Conservation (phyloP, 2,113 vertebrate genomes). For the Nothoprocta pentlandii region DNA sequence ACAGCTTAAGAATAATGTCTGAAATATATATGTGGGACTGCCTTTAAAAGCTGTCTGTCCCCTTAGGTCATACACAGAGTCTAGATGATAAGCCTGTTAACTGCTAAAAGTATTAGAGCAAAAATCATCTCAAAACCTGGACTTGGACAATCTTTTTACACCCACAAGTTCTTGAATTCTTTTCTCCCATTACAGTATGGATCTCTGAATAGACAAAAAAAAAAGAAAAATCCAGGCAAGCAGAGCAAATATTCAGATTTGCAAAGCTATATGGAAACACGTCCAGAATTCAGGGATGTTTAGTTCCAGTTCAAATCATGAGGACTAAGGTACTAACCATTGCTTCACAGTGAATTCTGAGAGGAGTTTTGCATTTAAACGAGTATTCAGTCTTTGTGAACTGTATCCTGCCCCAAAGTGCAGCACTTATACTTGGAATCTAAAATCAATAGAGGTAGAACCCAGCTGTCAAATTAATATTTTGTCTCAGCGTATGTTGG, state of each 20-base stretch:
- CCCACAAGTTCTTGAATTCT: not conserved
- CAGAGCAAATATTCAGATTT: not conserved
- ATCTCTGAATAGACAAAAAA: rapidly evolving
- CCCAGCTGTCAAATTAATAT: slow-evolving; percentile 19
- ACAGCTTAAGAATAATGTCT: not conserved
- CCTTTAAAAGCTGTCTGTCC: not conserved
- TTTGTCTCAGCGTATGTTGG: not conserved
- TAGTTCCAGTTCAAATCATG: not conserved
- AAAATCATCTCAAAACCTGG: not conserved
- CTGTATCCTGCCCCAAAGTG: not conserved
- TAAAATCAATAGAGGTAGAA: slow-evolving; percentile 3
- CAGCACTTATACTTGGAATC: not conserved
- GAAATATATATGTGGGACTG: not conserved
- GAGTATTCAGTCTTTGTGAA: not conserved
- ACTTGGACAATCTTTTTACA: not conserved
- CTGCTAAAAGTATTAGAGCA: not conserved
- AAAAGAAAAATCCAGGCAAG: not conserved
- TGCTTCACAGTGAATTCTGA: not conserved
- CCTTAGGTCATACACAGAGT: not conserved
- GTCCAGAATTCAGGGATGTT: not conserved
- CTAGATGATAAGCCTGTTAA: not conserved
- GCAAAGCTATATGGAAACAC: not conserved
- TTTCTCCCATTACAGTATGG: not conserved
- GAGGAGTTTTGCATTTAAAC: not conserved
- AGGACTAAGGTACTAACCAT: not conserved